Evolutionary conservation across 2,113 vertebrate genomes (phyloP).

Genomic region (Lonchura striata): DNA sequence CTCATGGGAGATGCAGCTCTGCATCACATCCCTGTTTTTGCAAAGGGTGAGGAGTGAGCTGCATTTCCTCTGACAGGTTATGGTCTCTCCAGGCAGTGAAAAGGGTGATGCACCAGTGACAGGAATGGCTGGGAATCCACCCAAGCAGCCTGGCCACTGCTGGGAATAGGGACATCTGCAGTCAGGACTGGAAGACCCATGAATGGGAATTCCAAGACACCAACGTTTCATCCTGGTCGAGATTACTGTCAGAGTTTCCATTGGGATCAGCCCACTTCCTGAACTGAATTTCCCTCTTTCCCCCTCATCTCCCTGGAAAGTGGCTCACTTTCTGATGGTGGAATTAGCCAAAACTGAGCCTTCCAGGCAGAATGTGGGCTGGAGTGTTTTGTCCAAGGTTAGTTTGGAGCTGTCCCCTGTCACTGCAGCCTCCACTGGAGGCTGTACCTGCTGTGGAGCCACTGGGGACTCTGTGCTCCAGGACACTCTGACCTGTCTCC

Average conservation of each 20-base stretch:
- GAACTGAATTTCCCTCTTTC: not conserved
- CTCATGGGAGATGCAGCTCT: not conserved
- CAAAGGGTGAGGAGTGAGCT: not conserved
- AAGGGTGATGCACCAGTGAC: not conserved
- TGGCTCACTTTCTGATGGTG: not conserved
- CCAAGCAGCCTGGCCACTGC: not conserved
- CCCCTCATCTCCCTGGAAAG: not conserved
- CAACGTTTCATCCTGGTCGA: not conserved
- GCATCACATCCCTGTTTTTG: not conserved
- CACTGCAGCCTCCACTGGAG: rapidly evolving
- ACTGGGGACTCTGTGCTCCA: not conserved
- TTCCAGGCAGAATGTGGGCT: not conserved
- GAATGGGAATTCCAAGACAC: not conserved
- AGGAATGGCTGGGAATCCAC: not conserved
- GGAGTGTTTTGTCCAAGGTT: not conserved
- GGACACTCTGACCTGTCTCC: not conserved
- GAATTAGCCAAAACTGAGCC: not conserved
- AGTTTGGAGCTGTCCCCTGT: not conserved
- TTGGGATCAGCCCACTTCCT: not conserved
- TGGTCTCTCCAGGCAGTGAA: not conserved
- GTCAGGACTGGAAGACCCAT: not conserved
- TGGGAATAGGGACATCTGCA: not conserved
- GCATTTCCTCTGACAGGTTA: not conserved
- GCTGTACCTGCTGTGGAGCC: not conserved
- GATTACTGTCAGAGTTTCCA: not conserved